A percentile compares a stretch with the other conserved stretches of the same genome.
Evolutionary conservation across 2,113 vertebrate species (phyloP).

Genomic region (Lipophrys pholis): DNA sequence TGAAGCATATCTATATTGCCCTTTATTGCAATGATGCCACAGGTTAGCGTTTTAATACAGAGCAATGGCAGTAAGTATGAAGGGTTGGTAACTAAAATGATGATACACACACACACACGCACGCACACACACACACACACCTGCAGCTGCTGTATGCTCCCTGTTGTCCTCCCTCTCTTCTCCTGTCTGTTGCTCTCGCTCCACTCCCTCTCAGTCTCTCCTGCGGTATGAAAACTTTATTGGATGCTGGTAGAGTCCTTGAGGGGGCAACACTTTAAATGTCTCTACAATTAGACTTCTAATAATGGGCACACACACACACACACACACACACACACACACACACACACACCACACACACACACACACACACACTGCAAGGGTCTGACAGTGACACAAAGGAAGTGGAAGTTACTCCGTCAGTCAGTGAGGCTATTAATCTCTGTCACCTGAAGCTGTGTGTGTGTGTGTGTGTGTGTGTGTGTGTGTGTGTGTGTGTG

Average conservation of each 20-base stretch:
- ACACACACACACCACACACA: conserved; percentile 37
- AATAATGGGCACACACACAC: conserved; percentile 89
- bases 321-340: conserved; percentile 52
- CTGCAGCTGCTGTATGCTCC: conserved; percentile 5
- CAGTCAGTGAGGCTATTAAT: conserved; percentile 98
- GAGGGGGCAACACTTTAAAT: conserved; percentile 99
- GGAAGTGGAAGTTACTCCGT: conserved; percentile 97
- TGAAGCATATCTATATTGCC: no score
- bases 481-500: conserved; percentile 70
- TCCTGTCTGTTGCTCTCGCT: conserved; percentile 6
- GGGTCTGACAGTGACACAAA: conserved; percentile 94
- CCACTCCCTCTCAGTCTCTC: conserved; percentile 40
- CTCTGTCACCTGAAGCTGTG: conserved; percentile 94
- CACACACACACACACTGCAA: conserved; percentile 64
- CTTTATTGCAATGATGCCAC: no score
- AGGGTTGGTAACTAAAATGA: no score
- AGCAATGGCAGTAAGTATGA: no score
- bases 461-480: conserved; percentile 75
- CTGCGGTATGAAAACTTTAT: conserved; percentile 94
- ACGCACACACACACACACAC: neutral
- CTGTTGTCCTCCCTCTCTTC: conserved; percentile 7
- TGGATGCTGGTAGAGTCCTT: conserved; percentile 94
- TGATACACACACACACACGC: no score
- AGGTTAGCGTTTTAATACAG: no score
- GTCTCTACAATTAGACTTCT: conserved; percentile 99